These are phyloP conservation scores for Leptarthrus brevirostris DNA, from an alignment of 2,888 invertebrate species.

Conservation along the genomic window DNA sequence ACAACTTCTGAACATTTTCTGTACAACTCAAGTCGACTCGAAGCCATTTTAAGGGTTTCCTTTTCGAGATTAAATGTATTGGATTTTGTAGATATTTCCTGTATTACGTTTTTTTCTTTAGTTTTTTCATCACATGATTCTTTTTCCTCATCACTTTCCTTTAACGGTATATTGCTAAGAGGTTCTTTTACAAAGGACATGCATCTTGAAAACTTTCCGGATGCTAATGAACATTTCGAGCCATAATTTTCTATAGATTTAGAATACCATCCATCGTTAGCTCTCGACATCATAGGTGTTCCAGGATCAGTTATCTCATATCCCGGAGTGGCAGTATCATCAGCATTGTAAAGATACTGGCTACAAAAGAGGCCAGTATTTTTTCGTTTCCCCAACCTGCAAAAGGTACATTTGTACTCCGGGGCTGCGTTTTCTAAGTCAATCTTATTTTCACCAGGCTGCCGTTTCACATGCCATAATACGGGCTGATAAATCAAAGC, in stretches of 20 bases:
- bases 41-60: conserved; percentile 65
- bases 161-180: neutral
- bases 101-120: conserved; percentile 56
- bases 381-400: conserved; percentile 54
- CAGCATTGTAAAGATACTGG: conserved; percentile 68
- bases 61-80: conserved; percentile 73
- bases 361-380: conserved; percentile 63
- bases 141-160: conserved; percentile 16
- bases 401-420: neutral
- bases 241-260: conserved; percentile 56
- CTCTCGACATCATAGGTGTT: conserved; percentile 73
- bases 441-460: conserved; percentile 70
- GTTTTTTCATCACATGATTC: conserved; percentile 52
- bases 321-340: conserved; percentile 72
- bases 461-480: conserved; percentile 75
- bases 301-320: conserved; percentile 76
- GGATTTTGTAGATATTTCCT: conserved; percentile 59
- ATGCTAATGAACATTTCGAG: conserved; percentile 62
- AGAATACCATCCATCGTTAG: conserved; percentile 62
- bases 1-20: conserved; percentile 58
- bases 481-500: conserved; percentile 79
- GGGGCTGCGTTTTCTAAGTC: conserved; percentile 56
- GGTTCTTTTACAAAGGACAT: neutral
- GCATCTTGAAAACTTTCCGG: conserved; percentile 52
- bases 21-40: conserved; percentile 61